These are phyloP conservation scores for Podocnemis expansa DNA, from an alignment of 2,113 vertebrate species.

Conservation along the genomic window DNA sequence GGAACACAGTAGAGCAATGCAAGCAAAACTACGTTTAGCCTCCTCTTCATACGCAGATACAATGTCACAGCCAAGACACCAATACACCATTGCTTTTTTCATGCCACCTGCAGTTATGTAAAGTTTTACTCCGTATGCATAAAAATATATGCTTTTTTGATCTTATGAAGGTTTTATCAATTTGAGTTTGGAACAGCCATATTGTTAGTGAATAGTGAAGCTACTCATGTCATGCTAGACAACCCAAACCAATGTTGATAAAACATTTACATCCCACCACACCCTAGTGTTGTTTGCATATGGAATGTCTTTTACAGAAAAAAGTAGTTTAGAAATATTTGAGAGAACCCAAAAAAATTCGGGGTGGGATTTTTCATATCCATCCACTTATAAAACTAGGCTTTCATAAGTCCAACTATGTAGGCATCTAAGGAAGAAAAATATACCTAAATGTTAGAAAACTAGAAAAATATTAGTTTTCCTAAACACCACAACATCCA, in stretches of 20 bases:
- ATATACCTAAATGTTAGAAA: fast-evolving
- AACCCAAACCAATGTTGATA: neutral
- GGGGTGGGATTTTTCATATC: neutral
- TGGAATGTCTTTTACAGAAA: neutral
- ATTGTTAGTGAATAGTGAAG: neutral
- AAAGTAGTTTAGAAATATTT: neutral
- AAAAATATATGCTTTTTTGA: neutral
- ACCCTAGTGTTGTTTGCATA: neutral
- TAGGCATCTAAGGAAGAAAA: neutral
- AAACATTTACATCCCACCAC: neutral
- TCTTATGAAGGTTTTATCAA: neutral
- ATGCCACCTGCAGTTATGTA: neutral
- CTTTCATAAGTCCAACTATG: neutral
- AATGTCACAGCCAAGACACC: neutral
- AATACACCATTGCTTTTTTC: neutral
- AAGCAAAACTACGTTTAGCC: neutral
- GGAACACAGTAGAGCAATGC: neutral
- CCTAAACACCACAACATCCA: neutral
- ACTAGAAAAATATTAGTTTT: neutral
- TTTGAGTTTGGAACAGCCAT: neutral
- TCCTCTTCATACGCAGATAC: neutral
- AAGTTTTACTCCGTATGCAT: neutral
- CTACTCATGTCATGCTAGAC: neutral
- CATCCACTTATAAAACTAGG: too few species aligned
- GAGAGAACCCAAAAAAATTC: neutral